Base-by-base conservation (phyloP, 2,113 vertebrate genomes). In the Peucedramus taeniatus region DNA sequence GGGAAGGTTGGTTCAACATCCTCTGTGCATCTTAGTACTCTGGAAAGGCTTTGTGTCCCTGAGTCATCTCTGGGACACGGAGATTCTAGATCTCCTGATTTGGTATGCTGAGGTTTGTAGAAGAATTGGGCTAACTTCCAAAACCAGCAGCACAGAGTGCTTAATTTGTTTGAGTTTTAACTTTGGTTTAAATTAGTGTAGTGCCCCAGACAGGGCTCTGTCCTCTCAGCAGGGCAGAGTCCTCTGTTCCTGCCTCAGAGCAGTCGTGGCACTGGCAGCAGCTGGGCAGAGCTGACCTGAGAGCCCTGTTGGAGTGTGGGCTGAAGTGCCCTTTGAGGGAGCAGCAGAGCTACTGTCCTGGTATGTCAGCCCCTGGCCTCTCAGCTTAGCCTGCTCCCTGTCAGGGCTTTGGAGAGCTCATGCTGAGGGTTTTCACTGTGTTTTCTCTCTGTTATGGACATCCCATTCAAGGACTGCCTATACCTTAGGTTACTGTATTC, bases 301-400 rank as follows among this genome's bases (percentile, higher is more conserved):
- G n/a, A 66, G 54, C 59, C 15, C 39, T 3, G 2, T 12, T 4
- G 0, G 83, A 86, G 28, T 22, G 9, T 17, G 50, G 3, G 39
- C 49, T 56, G 57, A 85, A 75, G 65, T 51, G 87, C 4, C 61
- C 23, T 28, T 35, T 24, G 23, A 40, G 65, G 37, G 39, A 85
- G 44, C 10, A 3, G 70, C 11, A 24, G 60, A 68, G 10, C 31
- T 17, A 1, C n/a, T 0, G 0, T 81, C 31, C 30, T 17, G 7
- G 2, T 21, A 0, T 81, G 31, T 56, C 24, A 79, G 53, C 22
- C 64, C 49, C 57, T 66, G 54, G 54, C 35, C 65, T 66, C 78
- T 81, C 1, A 0, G 6, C 45, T 90, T 53, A 72, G 63, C 71
- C 42, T 81, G 64, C 49, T 42, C 4, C 0, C 21, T 44, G 5